These are phyloP conservation scores for Arvicanthis niloticus DNA, from an alignment of 2,113 vertebrate species.

Conservation along the genomic window DNA sequence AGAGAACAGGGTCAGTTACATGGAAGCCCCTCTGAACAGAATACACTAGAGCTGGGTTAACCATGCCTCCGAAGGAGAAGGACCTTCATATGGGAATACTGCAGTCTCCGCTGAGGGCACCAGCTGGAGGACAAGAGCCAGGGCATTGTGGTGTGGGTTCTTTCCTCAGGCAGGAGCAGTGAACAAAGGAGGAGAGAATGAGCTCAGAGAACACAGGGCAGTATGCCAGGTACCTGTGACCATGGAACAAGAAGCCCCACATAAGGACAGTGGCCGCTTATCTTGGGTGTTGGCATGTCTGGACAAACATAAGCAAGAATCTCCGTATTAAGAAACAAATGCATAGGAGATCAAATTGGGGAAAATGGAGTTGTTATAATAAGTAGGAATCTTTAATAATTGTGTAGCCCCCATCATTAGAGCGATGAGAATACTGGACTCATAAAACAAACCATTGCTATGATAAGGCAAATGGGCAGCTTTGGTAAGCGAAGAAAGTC, in stretches of 20 bases:
- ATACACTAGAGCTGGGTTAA: neutral
- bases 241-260: neutral
- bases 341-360: neutral
- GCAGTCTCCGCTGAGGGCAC: rapidly evolving
- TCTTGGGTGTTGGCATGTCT: neutral
- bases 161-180: too few species aligned
- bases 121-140: rapidly evolving
- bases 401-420: neutral
- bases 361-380: neutral
- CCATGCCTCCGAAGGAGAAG: too few species aligned
- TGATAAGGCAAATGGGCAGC: neutral
- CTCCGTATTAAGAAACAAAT: neutral
- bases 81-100: neutral
- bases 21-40: neutral
- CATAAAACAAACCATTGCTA: neutral
- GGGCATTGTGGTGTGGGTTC: too few species aligned
- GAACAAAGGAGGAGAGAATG: neutral
- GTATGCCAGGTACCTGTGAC: neutral
- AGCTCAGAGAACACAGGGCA: neutral
- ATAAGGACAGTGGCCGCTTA: neutral
- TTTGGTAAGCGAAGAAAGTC: constrained; percentile 19
- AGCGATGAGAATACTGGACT: neutral
- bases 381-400: neutral
- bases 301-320: neutral
- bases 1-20: neutral